Base-by-base conservation (phyloP, 2,888 invertebrate species). In the Hirtodrosophila confusa region DNA sequence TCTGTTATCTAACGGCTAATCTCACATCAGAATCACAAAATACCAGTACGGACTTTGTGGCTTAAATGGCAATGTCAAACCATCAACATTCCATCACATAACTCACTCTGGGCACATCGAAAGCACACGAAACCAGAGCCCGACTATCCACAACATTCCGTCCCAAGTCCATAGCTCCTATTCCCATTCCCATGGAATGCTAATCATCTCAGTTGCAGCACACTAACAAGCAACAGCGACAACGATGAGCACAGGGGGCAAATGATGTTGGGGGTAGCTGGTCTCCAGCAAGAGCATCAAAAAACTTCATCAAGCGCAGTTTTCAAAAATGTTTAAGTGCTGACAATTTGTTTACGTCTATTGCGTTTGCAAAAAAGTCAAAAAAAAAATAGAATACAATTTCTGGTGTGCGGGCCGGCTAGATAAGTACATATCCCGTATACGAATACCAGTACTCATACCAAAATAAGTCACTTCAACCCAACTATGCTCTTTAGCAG, bases 251-350 rank as follows among this genome's bases (percentile, higher is more conserved):
- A 47, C 31, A 35, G 17, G 10, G 29, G 36, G 40, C 27, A 36
- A 11, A 31, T 10, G 35, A 17, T 23, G 37, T 40, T 35, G 36
- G 36, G 9, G 5, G 3, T 9, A 7, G 40, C 11, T 45, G 12
- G 27, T 31, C 45, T 4, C 12, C 60, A 47, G 8, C 31, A 55
- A 58, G 64, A 60, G 36, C 53, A 68, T 57, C 60, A 45, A 43
- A 64, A 70, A 83, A 86, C 75, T 78, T 78, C 86, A 82, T 82
- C 76, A 79, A 86, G 83, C 83, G 70, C 58, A 75, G 67, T 70
- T 79, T 78, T 67, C 82, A 78, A 78, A 77, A 85, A 80, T 80
- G 83, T 79, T 80, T 86, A 82, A 79, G 79, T 79, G 79, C 76
- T 79, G 65, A 79, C 79, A 79, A 79, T 79, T 79, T 79, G 79